Evolutionary conservation across 1,140 invertebrate species (phyloP), one percentile per base, ranked within the genome.

Genomic region (Cotesia vestalis): DNA sequence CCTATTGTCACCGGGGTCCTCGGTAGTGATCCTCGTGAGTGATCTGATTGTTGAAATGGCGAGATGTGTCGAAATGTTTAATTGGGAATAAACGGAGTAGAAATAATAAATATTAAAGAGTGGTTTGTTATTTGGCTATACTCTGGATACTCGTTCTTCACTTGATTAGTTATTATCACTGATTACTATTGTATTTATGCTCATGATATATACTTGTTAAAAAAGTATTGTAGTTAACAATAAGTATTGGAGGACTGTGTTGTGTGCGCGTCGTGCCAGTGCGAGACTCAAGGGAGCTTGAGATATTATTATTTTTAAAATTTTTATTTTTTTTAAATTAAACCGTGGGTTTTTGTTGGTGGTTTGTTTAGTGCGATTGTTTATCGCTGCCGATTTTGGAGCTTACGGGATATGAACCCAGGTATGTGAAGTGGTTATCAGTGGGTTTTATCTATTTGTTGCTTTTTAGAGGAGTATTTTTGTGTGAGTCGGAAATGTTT

Each of bases 381-480:
- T 78, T 76, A 73, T 67, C 77, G 73, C 78, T 75, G 74, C 77
- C 70, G 83, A 83, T 79, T 78, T 76, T 80, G 80, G 77, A 79
- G 78, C 77, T 73, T 66, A 59, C 80, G 77, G 84, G 84, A 86
- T 86, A 86, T 86, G 84, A 83, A 80, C 83, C 82, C 84, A 86
- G 84, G 84, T 86, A 84, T 73, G 82, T 84, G 72, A 67, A 67
- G 71, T 72, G 71, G 34, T 12, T 38, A 46, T 36, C 27, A 64
- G 17, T 51, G 17, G 35, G 64, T 27, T 8, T 40, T 34, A 34
- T 52, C 27, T 60, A 60, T 12, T 11, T 34, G 9, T 36, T n/a
- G 2, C n/a, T 27, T 34, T 60, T 60, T 12, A 60, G 34, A 60
- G 34, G 8, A 35, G 11, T 34, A 35, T 11, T 34, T 60, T 6